Conservation (phyloP, 2,797 vertebrate species). For the Luscinia megarhynchos region DNA sequence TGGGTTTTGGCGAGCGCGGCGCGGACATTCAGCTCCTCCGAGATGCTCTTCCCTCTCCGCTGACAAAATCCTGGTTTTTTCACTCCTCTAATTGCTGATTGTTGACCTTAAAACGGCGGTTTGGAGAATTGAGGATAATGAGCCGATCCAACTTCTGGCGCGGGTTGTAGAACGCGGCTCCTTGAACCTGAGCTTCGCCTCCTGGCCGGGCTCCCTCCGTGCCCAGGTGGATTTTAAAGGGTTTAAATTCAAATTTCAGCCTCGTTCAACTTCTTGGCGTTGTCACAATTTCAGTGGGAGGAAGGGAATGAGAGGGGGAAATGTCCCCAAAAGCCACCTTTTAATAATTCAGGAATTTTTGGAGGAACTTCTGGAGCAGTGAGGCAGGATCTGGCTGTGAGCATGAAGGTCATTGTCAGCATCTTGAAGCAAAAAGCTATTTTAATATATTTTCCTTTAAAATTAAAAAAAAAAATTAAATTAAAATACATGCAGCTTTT, state of each 20-base stretch:
- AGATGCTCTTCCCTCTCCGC: not conserved
- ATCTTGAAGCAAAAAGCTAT: not conserved
- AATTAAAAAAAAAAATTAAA: not conserved
- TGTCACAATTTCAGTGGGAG: fast-evolving
- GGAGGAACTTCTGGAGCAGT: not conserved
- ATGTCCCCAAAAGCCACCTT: not conserved
- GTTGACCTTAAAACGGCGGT: not conserved
- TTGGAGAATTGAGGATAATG: not conserved
- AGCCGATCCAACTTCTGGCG: not conserved
- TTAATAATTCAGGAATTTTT: fast-evolving
- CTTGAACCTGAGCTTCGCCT: not conserved
- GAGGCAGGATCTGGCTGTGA: fast-evolving
- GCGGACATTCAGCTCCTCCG: slow-evolving; percentile 1
- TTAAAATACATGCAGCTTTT: not conserved
- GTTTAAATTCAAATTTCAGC: not conserved
- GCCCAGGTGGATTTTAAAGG: fast-evolving
- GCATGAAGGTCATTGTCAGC: not conserved
- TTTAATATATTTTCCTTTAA: not conserved
- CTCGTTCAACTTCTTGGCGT: fast-evolving
- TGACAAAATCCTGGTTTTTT: not conserved
- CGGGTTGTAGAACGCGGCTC: not conserved
- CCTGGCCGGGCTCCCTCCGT: not conserved
- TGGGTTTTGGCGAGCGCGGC: not conserved
- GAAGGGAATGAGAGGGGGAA: not conserved
- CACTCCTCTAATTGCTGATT: not conserved